Base-by-base conservation (phyloP, 64 coral and sea anemone genomes). In the Stylophora pistillata region DNA sequence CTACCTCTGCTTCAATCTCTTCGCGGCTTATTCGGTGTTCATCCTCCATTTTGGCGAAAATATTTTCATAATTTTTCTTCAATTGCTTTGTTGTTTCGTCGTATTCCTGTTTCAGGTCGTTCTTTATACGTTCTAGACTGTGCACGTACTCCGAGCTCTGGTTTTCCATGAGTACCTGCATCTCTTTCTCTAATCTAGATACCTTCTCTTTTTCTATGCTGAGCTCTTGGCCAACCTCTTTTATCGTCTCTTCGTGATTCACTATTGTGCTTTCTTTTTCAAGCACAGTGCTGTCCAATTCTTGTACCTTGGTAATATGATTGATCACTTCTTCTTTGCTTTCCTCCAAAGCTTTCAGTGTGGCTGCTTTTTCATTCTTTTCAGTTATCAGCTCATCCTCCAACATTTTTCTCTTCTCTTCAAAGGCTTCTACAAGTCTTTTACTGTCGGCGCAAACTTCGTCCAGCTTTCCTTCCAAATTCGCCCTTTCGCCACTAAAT, bases 1-100 rank as follows among this genome's bases (percentile, higher is more conserved):
- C 95, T 63, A 93, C 86, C 56, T 97, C 91, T n/a, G 91, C 85
- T 74, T 96, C 91, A n/a, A 96, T 77, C 80, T 96, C 95, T 60
- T 93, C 82, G 30, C 77, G 54, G 74, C 86, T 93, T 2, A 30
- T 75, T 57, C 88, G 88, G 28, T 96, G 88, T 64, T 96, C 95
- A 69, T 96, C 91, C 58, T 93, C 95, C 90, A 92, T 93, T 91
- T 81, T 93, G 32, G 91, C 82, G 53, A 93, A 93, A 52, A 96
- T 86, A 30, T 73, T 87, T 66, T 96, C 95, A 62, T 96, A 96
- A 79, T 89, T 90, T 61, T 90, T 89, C 84, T 93, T 96, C 15
- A 96, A 62, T 68, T 81, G 87, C 57, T 75, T 71, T 10, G 89
- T 96, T 30, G 72, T 92, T 68, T 96, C 75, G 79, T 96, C 95